Conservation (phyloP, 2,113 vertebrate genomes). For the Notarius lentiginosus region DNA sequence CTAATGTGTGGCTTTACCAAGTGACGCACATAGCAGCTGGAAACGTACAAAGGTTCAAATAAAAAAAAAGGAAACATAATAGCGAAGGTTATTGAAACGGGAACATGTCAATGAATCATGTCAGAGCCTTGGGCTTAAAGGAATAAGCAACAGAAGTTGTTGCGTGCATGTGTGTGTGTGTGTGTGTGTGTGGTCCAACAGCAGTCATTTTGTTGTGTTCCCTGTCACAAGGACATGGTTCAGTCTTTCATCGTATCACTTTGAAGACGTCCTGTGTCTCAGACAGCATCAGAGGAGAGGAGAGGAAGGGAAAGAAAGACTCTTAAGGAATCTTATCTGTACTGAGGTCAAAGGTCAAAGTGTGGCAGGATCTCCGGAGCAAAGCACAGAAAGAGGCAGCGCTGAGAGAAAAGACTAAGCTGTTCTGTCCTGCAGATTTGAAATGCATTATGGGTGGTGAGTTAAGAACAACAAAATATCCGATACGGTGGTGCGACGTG, state of each 20-base stretch:
- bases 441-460: neutral
- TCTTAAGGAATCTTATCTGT: slow-evolving; percentile 23
- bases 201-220: slow-evolving; percentile 35
- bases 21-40: slow-evolving; percentile 16
- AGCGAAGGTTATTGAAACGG: slow-evolving; percentile 5
- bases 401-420: slow-evolving; percentile 12
- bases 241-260: slow-evolving; percentile 40
- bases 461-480: too few relatives aligned
- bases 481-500: neutral
- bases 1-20: slow-evolving; percentile 20
- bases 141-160: neutral
- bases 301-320: slow-evolving; percentile 32
- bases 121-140: neutral
- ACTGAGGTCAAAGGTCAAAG: slow-evolving; percentile 15
- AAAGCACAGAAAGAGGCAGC: neutral
- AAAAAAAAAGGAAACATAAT: neutral
- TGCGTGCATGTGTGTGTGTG: neutral
- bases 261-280: slow-evolving; percentile 47
- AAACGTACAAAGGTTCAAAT: slow-evolving; percentile 12
- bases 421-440: neutral
- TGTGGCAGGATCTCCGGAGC: slow-evolving; percentile 21
- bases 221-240: slow-evolving; percentile 37
- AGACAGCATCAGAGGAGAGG: slow-evolving; percentile 15
- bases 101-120: neutral
- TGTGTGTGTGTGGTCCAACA: slow-evolving; percentile 18